Evolutionary conservation across 2,797 vertebrate genomes (phyloP).

Genomic region (Diceros bicornis): DNA sequence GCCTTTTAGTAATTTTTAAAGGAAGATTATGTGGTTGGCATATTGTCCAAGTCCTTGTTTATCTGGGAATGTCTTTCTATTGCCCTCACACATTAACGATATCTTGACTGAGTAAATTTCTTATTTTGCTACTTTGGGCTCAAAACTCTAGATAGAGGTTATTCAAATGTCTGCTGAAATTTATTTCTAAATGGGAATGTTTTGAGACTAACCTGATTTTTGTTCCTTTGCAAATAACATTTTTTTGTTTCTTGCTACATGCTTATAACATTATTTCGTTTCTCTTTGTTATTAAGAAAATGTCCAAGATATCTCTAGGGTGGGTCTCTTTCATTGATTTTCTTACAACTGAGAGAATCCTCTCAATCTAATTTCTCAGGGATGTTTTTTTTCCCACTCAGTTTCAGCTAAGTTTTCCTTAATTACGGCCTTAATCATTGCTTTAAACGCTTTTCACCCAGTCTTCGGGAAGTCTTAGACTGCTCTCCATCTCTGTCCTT

Average conservation of each 20-base stretch:
- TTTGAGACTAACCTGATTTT: neutral
- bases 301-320: neutral
- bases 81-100: neutral
- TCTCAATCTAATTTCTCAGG: neutral
- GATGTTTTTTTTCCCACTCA: neutral
- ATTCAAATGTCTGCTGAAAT: constrained; percentile 39
- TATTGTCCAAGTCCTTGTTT: neutral
- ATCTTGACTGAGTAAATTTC: neutral
- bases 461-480: neutral
- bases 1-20: neutral
- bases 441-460: neutral
- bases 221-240: neutral
- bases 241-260: neutral
- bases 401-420: neutral
- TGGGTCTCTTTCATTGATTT: constrained; percentile 15
- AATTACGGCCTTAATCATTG: neutral
- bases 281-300: constrained; percentile 24
- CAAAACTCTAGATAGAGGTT: neutral
- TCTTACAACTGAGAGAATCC: neutral
- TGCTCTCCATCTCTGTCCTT: neutral
- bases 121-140: neutral
- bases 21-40: neutral
- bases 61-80: neutral
- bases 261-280: constrained; percentile 20
- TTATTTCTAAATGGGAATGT: constrained; percentile 27